Evolutionary conservation across 1,140 invertebrate genomes (phyloP).

Genomic region (Leptinotarsa defecta): DNA sequence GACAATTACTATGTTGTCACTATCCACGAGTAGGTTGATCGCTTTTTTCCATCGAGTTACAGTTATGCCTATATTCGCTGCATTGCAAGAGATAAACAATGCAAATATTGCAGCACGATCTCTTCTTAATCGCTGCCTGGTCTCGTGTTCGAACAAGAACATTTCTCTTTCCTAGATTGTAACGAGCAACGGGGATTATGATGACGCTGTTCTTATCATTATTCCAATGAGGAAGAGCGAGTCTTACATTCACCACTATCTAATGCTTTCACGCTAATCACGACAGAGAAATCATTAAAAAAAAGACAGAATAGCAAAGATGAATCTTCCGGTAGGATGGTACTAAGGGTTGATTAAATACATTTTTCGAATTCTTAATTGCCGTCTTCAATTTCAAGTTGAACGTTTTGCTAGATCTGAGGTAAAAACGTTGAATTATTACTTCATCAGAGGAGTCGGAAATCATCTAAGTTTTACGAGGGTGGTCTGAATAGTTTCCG

Average conservation of each 20-base stretch:
- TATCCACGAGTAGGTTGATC: slow-evolving; percentile 13
- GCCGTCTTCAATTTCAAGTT: too few species aligned
- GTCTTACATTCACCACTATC: not conserved
- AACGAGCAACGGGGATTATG: not conserved
- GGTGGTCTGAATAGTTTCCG: too few species aligned
- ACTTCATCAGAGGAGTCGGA: too few species aligned
- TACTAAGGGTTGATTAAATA: too few species aligned
- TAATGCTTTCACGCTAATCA: not conserved
- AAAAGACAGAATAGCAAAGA: not conserved
- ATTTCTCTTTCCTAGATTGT: slow-evolving; percentile 12
- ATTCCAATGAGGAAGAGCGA: not conserved
- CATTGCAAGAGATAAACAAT: slow-evolving; percentile 7
- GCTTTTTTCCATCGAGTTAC: slow-evolving; percentile 12
- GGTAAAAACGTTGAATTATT: too few species aligned
- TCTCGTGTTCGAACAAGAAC: slow-evolving; percentile 10
- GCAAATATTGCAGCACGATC: slow-evolving; percentile 16
- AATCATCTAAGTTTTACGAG: too few species aligned
- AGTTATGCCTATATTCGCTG: slow-evolving; percentile 8
- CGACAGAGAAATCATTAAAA: not conserved
- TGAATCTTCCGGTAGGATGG: too few species aligned
- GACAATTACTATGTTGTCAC: slow-evolving; percentile 18
- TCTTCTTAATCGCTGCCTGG: not conserved
- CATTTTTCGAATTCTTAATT: too few species aligned
- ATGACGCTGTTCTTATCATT: not conserved
- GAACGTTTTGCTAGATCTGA: too few species aligned